These are phyloP conservation scores for Campaea margaritaria DNA, from an alignment of 2,888 invertebrate species.

Conservation along the genomic window DNA sequence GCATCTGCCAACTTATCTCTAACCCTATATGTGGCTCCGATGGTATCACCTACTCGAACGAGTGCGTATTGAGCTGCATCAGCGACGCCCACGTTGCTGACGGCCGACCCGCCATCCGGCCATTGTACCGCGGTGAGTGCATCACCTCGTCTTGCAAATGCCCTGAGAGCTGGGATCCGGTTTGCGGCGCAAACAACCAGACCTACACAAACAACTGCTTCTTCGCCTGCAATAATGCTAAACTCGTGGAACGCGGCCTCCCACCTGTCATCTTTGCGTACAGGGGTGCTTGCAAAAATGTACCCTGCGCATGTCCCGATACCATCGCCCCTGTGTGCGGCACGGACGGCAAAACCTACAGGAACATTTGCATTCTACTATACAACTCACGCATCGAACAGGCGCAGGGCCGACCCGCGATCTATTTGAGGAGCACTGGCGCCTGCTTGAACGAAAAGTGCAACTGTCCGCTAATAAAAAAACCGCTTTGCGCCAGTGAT, in stretches of 20 bases:
- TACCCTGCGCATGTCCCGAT: conserved; percentile 38
- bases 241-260: conserved; percentile 24
- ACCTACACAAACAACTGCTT: conserved; percentile 88
- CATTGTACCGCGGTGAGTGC: conserved; percentile 44
- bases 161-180: conserved; percentile 56
- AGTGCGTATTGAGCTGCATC: conserved; percentile 46
- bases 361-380: conserved; percentile 52
- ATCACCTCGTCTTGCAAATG: conserved; percentile 38
- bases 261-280: conserved; percentile 11
- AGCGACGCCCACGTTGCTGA: conserved; percentile 32
- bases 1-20: conserved; percentile 26
- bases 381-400: conserved; percentile 43
- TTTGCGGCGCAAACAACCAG: conserved; percentile 88
- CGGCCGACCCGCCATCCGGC: conserved; percentile 18
- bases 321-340: conserved; percentile 53
- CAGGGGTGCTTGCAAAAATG: conserved; percentile 35
- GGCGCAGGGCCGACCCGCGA: conserved; percentile 29
- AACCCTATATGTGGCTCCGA: conserved; percentile 54
- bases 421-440: conserved; percentile 35
- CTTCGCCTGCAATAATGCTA: conserved; percentile 75
- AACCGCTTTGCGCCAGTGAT: conserved; percentile 51
- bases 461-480: conserved; percentile 21
- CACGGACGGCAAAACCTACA: conserved; percentile 53
- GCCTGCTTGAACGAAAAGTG: conserved; percentile 47
- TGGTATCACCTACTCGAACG: conserved; percentile 50